Evolutionary conservation across 2,888 invertebrate genomes (phyloP).

Genomic region (Lasiommata megera): DNA sequence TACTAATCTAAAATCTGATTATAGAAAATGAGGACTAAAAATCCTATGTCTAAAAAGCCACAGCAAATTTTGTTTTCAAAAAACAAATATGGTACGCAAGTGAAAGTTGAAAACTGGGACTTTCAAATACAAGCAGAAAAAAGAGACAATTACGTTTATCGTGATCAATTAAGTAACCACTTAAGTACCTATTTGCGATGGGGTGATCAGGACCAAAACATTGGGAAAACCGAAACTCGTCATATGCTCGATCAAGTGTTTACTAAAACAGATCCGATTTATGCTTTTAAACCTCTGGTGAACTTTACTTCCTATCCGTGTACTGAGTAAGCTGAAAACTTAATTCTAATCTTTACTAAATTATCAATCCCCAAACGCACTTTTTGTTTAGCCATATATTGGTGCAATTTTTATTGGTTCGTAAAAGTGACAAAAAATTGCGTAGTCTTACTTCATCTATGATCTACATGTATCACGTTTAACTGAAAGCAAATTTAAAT

Average conservation of each 20-base stretch:
- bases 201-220: constrained; percentile 62
- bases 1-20: background rate
- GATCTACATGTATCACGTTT: too few species aligned
- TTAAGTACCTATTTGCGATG: constrained; percentile 71
- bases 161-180: constrained; percentile 67
- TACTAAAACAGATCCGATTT: constrained; percentile 62
- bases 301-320: constrained; percentile 75
- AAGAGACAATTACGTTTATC: constrained; percentile 75
- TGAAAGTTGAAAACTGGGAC: constrained; percentile 75
- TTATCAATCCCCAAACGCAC: too few species aligned
- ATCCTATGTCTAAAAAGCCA: constrained; percentile 65
- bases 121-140: constrained; percentile 59
- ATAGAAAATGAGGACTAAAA: constrained; percentile 52
- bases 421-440: too few species aligned
- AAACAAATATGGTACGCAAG: constrained; percentile 58
- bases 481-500: too few species aligned
- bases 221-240: constrained; percentile 66
- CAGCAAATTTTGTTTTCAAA: constrained; percentile 71
- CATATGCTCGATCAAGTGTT: constrained; percentile 71
- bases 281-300: constrained; percentile 67
- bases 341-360: too few species aligned
- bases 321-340: constrained; percentile 60
- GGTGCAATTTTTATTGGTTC: too few species aligned
- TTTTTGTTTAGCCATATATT: too few species aligned
- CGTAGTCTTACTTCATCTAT: too few species aligned